Base-by-base conservation (phyloP, 2,888 invertebrate genomes). In the Tricholauxania praeusta region DNA sequence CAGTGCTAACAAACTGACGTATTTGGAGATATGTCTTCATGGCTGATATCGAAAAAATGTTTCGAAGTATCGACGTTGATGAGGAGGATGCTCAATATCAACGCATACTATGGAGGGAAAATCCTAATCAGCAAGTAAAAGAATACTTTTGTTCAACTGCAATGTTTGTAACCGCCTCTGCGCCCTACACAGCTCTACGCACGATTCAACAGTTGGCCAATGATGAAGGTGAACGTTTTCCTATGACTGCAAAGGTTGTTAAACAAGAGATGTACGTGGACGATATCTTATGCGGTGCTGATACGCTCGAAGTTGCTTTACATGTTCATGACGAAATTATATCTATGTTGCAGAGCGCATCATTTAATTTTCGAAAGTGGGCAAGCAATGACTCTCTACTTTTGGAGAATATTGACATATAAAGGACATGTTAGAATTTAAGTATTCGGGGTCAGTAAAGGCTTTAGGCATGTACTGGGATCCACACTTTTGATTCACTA, bases 11-110 rank as follows among this genome's bases (percentile, higher is more conserved):
- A 1, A 76, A 75, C 22, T 78, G 74, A 74, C 67, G 74, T 1
- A 48, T 59, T 39, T 69, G 53, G 12, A 52, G 63, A 22, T 73
- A 66, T 63, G 73, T 73, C 3, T 76, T 74, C 14, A 72, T 71
- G 39, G 74, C 66, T 7, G 74, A 75, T 12, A 72, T 77, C 8
- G 73, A 73, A 47, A 76, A 78, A 57, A 76, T 77, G 72, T 77
- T 72, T 28, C 32, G 72, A 6, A 53, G 67, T 15, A 74, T 71
- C 15, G 70, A 71, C n/a, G 65, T 76, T 32, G 66, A 62, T 19
- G 51, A 28, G 5, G 48, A 72, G 28, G 73, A 75, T 48, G 63
- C 60, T 1, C 72, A 74, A 22, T 71, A 71, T 69, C 73, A 69
- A 28, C 71, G 71, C 14, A 73, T 76, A 48, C 17, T 71, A 14